Base-by-base conservation (phyloP, 2,113 vertebrate species). In the Takifugu flavidus region DNA sequence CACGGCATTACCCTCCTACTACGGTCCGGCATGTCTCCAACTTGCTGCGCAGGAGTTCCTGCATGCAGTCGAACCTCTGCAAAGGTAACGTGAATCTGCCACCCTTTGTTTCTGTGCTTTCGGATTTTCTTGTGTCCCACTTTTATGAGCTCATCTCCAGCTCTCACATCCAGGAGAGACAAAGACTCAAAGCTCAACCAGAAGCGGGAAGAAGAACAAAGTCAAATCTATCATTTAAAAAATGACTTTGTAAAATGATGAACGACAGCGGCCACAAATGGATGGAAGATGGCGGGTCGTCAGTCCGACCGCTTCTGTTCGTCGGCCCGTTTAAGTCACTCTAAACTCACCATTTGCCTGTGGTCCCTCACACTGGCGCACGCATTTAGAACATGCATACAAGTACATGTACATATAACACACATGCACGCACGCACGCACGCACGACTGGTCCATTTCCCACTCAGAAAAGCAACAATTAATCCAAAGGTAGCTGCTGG, bases 101-200 rank as follows among this genome's bases (percentile, higher is more conserved):
- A 65, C 68, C 84, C 86, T 83, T 82, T 88, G 82, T 88, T 83
- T 86, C 77, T 67, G 58, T 51, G 78, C 70, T 78, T 62, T 78
- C 58, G 72, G 69, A 79, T 82, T 83, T 81, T 59, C 61, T 82
- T 74, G 80, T 84, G 87, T 76, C 83, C 86, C 83, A 88, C 72
- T 86, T 89, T 86, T 66, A 82, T 71, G 67, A 79, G 82, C 81
- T 70, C 53, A 77, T 67, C 75, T 43, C 67, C 62, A 71, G 77
- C 75, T 71, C 76, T 63, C 55, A 26, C 45, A 62, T 62, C 62
- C 75, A 62, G 39, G 7, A 59, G 62, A 80, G 62, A 75, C 77
- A 82, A 82, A 87, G 78, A 79, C 56, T 15, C 11, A 54, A 64
- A 53, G 67, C 69, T 47, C 63, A 67, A 71, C 70, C 64, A 65